phyloP scores from a whole-genome alignment of 2,888 invertebrate genomes.

The Rhamnusium bicolor region DNA sequence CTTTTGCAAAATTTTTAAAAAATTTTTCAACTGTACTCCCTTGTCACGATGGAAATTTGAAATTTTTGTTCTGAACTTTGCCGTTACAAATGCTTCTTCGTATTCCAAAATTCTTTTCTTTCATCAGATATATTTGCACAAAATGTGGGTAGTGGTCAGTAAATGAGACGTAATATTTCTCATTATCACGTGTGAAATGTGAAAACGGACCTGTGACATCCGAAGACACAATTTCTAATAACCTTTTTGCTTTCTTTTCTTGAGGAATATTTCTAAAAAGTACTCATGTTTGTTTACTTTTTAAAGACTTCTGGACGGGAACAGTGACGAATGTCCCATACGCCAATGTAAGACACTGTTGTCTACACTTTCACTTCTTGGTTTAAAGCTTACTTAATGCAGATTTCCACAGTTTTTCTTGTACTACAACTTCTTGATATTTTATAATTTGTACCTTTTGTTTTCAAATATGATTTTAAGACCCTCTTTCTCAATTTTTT shows the following conservation, averaged over 20 bases:
- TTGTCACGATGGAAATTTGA: neutral
- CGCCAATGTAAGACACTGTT: neutral
- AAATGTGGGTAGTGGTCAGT: neutral
- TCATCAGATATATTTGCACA: neutral
- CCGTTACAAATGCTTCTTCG: neutral
- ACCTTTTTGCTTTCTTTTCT: neutral
- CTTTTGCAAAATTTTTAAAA: neutral
- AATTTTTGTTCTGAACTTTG: neutral
- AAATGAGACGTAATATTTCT: neutral
- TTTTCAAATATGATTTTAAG: neutral
- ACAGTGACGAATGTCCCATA: neutral
- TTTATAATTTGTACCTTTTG: no score
- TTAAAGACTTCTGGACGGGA: neutral
- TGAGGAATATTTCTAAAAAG: neutral
- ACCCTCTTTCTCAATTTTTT: neutral
- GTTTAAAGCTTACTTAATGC: neutral
- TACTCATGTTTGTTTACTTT: neutral
- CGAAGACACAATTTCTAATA: neutral
- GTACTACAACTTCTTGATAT: neutral
- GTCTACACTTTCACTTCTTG: neutral
- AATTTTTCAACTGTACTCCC: neutral
- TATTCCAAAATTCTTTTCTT: neutral
- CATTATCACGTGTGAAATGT: neutral
- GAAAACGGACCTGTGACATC: neutral
- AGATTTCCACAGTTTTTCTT: neutral